Conservation (phyloP, 2,797 vertebrate genomes). For the Tragelaphus eurycerus region DNA sequence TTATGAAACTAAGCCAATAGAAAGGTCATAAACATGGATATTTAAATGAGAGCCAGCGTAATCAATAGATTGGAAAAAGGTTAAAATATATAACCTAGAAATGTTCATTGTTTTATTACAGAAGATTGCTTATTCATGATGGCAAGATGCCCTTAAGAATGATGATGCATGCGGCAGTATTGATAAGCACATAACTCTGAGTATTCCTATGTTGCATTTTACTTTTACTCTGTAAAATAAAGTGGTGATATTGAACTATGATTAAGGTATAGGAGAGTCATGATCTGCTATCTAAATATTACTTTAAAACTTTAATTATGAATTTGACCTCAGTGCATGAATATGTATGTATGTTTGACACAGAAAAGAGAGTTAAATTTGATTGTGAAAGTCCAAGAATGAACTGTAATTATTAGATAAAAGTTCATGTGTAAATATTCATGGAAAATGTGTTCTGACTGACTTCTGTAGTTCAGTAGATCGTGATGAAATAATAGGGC, state of each 20-base stretch:
- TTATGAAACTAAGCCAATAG: background rate
- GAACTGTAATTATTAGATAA: background rate
- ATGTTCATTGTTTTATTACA: background rate
- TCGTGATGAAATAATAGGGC: background rate
- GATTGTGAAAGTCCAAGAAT: background rate
- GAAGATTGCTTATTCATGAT: background rate
- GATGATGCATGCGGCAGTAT: background rate
- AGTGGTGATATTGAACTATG: background rate
- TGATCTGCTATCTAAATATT: background rate
- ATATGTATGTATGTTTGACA: background rate
- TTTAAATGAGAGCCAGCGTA: background rate
- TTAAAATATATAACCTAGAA: background rate
- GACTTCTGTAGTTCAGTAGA: background rate
- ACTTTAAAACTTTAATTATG: background rate
- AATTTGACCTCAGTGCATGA: background rate
- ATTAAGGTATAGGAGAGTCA: background rate
- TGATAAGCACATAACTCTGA: background rate
- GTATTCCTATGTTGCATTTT: background rate
- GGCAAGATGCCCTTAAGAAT: background rate
- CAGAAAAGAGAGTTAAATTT: background rate
- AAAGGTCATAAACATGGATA: background rate
- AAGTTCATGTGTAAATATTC: background rate
- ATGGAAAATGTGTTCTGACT: background rate
- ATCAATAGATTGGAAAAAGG: background rate
- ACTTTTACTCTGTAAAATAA: background rate